Conservation (phyloP, 2,797 vertebrate species). For the Sebastolobus altivelis region DNA sequence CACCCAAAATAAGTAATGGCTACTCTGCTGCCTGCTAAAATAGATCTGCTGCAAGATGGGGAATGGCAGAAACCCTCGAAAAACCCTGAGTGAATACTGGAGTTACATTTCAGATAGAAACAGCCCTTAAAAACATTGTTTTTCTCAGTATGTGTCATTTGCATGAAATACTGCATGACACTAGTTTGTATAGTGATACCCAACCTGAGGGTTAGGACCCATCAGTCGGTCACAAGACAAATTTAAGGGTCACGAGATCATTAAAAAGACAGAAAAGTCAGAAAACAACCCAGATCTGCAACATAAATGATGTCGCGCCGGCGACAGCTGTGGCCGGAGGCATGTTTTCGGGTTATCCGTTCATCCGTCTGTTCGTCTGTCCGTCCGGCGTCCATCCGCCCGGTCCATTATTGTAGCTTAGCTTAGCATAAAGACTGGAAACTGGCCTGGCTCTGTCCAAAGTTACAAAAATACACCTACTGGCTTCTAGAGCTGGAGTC, state of each 20-base stretch:
- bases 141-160: background rate
- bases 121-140: background rate
- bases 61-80: constrained; percentile 47
- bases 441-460: background rate
- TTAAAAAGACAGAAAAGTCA: background rate
- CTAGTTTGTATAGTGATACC: too few relatives aligned
- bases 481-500: background rate
- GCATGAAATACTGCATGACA: background rate
- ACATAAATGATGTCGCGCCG: too few relatives aligned
- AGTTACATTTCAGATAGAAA: constrained; percentile 27
- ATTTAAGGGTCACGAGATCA: background rate
- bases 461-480: background rate
- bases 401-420: too few relatives aligned
- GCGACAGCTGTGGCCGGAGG: too few relatives aligned
- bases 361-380: too few relatives aligned
- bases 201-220: background rate
- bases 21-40: constrained; percentile 79
- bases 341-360: too few relatives aligned
- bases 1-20: constrained; percentile 87
- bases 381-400: too few relatives aligned
- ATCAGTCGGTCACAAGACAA: background rate
- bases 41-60: constrained; percentile 72
- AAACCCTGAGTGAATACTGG: constrained; percentile 24
- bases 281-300: background rate
- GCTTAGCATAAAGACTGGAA: too few relatives aligned